phyloP scores from a whole-genome alignment of 1,140 invertebrate species.

The Acromyrmex echinatior region DNA sequence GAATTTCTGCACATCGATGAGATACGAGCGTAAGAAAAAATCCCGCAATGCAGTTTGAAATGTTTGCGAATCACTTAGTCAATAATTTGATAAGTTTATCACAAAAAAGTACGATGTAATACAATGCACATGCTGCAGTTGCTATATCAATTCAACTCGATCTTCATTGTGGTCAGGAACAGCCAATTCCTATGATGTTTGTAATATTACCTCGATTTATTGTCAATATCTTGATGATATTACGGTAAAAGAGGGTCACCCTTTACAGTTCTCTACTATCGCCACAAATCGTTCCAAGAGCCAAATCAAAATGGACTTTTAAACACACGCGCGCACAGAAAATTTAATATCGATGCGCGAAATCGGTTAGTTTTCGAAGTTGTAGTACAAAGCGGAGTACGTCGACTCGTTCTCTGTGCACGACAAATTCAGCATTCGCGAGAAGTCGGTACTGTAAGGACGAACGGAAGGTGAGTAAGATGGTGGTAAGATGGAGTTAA shows the following conservation, averaged over 20 bases:
- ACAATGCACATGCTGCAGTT: conserved; percentile 28
- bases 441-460: conserved; percentile 66
- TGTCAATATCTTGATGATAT: conserved; percentile 42
- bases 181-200: conserved; percentile 7
- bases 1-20: background rate
- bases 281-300: background rate
- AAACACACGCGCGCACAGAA: conserved; percentile 59
- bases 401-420: conserved; percentile 55
- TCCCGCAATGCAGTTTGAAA: background rate
- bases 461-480: conserved; percentile 2
- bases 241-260: background rate
- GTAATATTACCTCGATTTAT: conserved; percentile 45
- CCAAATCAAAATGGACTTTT: background rate
- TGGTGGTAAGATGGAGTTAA: conserved; percentile 59
- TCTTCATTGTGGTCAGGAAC: conserved; percentile 7
- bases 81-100: conserved; percentile 39
- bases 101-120: background rate
- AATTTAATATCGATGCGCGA: conserved; percentile 67
- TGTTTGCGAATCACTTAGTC: background rate
- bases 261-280: background rate
- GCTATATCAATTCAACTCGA: background rate
- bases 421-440: conserved; percentile 75
- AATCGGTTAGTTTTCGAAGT: conserved; percentile 62
- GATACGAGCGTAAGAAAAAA: background rate
- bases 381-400: conserved; percentile 59